Evolutionary conservation across 2,113 vertebrate genomes (phyloP), one percentile per base, ranked within the genome.

Genomic region (Hiodon alosoides): DNA sequence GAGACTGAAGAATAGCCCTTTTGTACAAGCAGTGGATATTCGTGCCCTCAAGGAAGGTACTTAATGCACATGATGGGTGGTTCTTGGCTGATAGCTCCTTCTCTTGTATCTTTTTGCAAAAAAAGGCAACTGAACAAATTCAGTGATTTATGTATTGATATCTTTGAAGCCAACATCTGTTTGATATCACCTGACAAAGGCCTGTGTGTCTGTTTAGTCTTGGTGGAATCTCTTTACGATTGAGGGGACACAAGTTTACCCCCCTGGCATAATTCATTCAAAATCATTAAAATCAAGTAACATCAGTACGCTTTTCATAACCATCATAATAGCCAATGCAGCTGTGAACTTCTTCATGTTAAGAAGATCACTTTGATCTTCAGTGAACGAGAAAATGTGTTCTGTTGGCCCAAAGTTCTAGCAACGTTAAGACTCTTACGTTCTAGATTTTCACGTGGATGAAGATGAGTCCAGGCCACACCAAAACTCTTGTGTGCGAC

Each of bases 121-220:
- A 85, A 64, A 81, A 80, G 82, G 77, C 84, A 82, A 81, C 82
- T 53, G 77, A 83, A 80, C 84, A 86, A 86, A 87, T 84, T 79
- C 87, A 81, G 80, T 85, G 86, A 88, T 88, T 89, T 86, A 89
- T 85, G 85, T 77, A 89, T 87, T 78, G 76, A 83, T 79, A 78
- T 83, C 87, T 90, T 89, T 90, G 87, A 90, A 86, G 87, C 82
- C 79, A 86, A 87, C 86, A 86, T 90, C 85, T 90, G 85, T 87
- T 88, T 86, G 85, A 89, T 86, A 87, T 84, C 81, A 79, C 79
- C 81, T 85, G 86, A 87, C 78, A 66, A 57, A 62, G 81, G 85
- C 85, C 86, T 85, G 82, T 85, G 83, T 86, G n/a, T 74, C 31
- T 65, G 31, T 75, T 73, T 81, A 86, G 84, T 78, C 80, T 84